Percentiles rank a stretch among this genome's conserved stretches.
Conservation (phyloP, 2,888 invertebrate genomes). For the Eilema depressum region DNA sequence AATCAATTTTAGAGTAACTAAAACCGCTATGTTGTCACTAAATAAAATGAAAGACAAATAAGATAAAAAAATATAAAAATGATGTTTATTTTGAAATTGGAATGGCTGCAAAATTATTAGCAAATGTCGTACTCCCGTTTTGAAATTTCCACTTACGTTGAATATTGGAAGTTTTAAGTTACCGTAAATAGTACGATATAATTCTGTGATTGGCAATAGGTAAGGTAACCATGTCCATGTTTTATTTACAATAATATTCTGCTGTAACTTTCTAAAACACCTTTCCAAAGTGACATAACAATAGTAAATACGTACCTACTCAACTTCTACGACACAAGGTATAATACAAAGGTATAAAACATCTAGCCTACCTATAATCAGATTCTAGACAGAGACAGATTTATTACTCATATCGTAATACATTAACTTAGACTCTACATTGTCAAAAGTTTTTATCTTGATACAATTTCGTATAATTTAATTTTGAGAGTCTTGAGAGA, state of each 20-base stretch:
- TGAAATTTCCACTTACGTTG: slow-evolving; percentile 42
- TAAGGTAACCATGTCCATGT: slow-evolving; percentile 21
- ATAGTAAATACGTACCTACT: not conserved
- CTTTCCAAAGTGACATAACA: not conserved
- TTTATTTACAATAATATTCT: not conserved
- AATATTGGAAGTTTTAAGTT: slow-evolving; percentile 35
- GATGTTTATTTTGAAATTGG: slow-evolving; percentile 59
- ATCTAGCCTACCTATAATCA: not conserved
- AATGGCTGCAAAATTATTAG: slow-evolving; percentile 62
- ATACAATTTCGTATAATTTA: too few species aligned
- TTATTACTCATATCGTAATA: not conserved
- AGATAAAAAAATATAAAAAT: slow-evolving; percentile 17
- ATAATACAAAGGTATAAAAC: not conserved
- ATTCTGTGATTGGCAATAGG: slow-evolving; percentile 6
- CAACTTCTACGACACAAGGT: not conserved
- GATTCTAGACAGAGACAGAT: not conserved
- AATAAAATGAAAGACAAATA: not conserved
- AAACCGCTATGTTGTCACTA: slow-evolving; percentile 4
- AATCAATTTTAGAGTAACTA: not conserved
- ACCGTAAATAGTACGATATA: slow-evolving; percentile 12
- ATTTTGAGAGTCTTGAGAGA: too few species aligned
- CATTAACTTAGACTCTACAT: not conserved
- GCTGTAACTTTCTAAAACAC: not conserved
- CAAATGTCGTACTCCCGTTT: slow-evolving; percentile 48
- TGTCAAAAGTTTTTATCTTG: too few species aligned